Base-by-base conservation (phyloP, 2,888 invertebrate genomes). In the Crossocerus cetratus region DNA sequence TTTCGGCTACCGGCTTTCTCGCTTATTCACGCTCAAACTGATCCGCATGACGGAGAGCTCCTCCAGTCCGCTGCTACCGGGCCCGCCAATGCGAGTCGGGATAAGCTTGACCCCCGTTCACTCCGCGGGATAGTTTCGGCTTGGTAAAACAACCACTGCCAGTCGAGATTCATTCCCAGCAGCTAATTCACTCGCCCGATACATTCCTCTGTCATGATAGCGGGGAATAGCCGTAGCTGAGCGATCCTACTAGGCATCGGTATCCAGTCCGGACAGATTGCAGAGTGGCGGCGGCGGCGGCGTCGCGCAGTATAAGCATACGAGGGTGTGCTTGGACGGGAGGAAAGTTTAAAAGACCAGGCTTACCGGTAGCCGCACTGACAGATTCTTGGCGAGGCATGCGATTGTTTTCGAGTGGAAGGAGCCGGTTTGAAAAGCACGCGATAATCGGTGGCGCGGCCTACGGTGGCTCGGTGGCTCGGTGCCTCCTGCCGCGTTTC, bases 261-360 rank as follows among this genome's bases (percentile, higher is more conserved):
- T 14, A 45, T 45, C 13, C 1, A 14, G 45, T 54, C 69, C 44
- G 58, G 68, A 80, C 80, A 63, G 66, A 67, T 53, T 42, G 58
- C 60, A 66, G 66, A 61, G 69, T 53, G 69, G 71, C 64, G 2
- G 23, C 0, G n/a, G n/a, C n/a, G n/a, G n/a, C n/a, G n/a, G n/a
- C n/a, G n/a, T n/a, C n/a, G n/a, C n/a, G n/a, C n/a, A n/a, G n/a
- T n/a, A n/a, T n/a, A n/a, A n/a, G n/a, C n/a, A n/a, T n/a, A n/a
- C n/a, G n/a, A n/a, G n/a, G n/a, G 32, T 32, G 11, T 32, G 8
- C 5, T 4, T 11, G 4, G 32, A 11, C 0, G 5, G 32, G 8
- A 64, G 61, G 59, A 77, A 77, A 69, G 63, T 68, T 77, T 72
- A 75, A 80, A 49, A 73, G 67, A 67, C 71, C 68, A 57, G 64